phyloP scores from a whole-genome alignment of 2,113 vertebrate species.

The Agelaius phoeniceus region DNA sequence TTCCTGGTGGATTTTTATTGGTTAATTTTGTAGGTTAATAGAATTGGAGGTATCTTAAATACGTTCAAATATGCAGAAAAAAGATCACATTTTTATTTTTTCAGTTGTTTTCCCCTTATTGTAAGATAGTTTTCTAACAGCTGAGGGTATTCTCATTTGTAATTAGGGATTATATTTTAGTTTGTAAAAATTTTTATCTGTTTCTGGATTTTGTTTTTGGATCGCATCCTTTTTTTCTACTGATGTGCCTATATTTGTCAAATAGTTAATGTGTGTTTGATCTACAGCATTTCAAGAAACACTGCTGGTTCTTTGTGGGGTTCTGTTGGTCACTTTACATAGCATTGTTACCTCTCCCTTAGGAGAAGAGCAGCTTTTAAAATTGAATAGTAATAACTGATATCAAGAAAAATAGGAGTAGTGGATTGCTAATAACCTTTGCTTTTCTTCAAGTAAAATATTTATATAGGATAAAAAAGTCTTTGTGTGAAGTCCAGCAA shows the following conservation, averaged over 20 bases:
- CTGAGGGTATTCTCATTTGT: background rate
- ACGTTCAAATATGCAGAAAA: background rate
- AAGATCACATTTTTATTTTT: background rate
- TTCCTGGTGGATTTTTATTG: background rate
- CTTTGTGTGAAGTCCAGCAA: background rate
- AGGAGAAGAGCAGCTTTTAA: background rate
- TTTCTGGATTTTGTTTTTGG: background rate
- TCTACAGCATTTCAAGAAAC: background rate
- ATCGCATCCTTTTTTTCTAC: background rate
- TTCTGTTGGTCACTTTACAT: background rate
- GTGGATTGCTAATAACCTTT: background rate
- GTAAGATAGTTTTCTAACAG: background rate
- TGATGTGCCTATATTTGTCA: background rate
- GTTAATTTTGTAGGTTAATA: background rate
- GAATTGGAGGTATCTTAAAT: background rate
- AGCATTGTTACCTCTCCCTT: background rate
- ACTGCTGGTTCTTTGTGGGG: background rate
- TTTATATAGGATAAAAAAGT: background rate
- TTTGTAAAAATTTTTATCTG: background rate
- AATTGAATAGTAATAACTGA: background rate
- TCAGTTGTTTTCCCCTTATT: background rate
- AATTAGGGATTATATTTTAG: background rate
- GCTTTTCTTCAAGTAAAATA: background rate
- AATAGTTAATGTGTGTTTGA: background rate
- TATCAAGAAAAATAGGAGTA: background rate